These are phyloP conservation scores for Emydura subglobosa DNA, from an alignment of 2,113 vertebrate species.

Conservation along the genomic window DNA sequence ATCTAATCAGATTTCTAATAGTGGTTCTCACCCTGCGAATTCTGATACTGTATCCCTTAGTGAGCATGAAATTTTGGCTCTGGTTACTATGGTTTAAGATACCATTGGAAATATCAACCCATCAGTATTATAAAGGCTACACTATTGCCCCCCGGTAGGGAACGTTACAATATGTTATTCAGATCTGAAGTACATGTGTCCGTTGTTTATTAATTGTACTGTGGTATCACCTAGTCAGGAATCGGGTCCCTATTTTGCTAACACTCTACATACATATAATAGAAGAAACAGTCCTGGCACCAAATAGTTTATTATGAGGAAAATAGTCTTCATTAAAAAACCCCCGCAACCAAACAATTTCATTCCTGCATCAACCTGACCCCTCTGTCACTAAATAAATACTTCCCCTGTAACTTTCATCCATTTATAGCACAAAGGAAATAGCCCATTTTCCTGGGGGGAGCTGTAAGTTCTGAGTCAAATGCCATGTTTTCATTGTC, in stretches of 20 bases:
- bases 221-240: neutral
- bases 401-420: neutral
- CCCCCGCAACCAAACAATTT: conserved; percentile 22
- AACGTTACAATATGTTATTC: neutral
- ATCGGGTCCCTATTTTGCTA: neutral
- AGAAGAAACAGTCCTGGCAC: neutral
- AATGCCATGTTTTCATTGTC: conserved; percentile 26
- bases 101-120: neutral
- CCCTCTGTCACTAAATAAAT: conserved; percentile 30
- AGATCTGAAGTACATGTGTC: fast-evolving
- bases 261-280: neutral
- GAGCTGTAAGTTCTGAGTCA: conserved; percentile 40
- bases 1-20: neutral
- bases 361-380: neutral
- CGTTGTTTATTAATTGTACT: neutral
- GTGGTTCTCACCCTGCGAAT: neutral
- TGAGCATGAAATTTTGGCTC: neutral
- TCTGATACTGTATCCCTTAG: neutral
- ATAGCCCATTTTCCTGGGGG: conserved; percentile 23
- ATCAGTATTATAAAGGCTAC: neutral
- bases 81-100: neutral
- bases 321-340: neutral
- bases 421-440: conserved; percentile 30
- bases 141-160: neutral
- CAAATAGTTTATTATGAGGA: neutral